These are phyloP conservation scores for Heliothis peltigera DNA, from an alignment of 2,888 invertebrate genomes.

Conservation along the genomic window DNA sequence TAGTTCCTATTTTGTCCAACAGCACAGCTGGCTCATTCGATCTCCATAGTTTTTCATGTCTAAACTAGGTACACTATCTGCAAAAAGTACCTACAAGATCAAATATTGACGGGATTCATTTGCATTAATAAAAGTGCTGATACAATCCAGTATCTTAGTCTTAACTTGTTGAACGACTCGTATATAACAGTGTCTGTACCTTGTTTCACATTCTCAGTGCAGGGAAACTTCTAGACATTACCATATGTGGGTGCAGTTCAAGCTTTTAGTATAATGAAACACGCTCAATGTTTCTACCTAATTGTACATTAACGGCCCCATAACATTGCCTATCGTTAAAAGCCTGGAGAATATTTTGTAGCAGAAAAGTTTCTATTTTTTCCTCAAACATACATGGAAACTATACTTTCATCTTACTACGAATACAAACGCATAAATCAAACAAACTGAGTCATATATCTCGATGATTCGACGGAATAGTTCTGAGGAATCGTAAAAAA, in stretches of 20 bases:
- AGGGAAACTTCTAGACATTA: slow-evolving; percentile 44
- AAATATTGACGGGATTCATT: too few relatives aligned
- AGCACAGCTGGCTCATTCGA: too few relatives aligned
- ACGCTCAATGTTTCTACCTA: slow-evolving; percentile 34
- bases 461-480: slow-evolving; percentile 55
- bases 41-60: too few relatives aligned
- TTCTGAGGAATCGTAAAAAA: slow-evolving; percentile 53
- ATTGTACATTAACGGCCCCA: slow-evolving; percentile 31
- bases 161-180: slow-evolving; percentile 4
- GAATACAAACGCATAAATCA: slow-evolving; percentile 55
- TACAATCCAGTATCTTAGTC: slow-evolving; percentile 3
- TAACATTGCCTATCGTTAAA: slow-evolving; percentile 13
- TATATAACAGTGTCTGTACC: not conserved
- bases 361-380: slow-evolving; percentile 3
- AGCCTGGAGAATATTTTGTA: slow-evolving; percentile 1
- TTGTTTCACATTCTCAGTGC: slow-evolving; percentile 31
- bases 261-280: slow-evolving; percentile 55
- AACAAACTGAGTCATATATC: slow-evolving; percentile 51
- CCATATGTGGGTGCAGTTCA: slow-evolving; percentile 46
- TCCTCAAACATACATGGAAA: slow-evolving; percentile 26
- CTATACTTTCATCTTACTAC: slow-evolving; percentile 21
- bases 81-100: too few relatives aligned
- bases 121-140: not conserved
- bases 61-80: too few relatives aligned
- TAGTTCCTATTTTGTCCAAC: too few relatives aligned